Conservation (phyloP, 2,888 invertebrate genomes). For the Axea sp. region DNA sequence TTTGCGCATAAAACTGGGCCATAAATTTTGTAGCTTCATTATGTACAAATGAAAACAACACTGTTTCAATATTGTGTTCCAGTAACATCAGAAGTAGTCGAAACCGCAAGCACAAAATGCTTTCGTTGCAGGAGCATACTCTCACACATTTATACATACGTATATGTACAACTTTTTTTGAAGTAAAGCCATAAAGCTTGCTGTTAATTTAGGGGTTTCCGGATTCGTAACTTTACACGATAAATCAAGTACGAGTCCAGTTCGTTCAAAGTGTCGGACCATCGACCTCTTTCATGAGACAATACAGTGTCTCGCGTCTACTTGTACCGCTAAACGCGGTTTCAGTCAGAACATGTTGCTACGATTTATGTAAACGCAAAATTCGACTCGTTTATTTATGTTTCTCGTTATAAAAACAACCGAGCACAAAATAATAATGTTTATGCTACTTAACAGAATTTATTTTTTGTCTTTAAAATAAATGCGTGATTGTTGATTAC, state of each 20-base stretch:
- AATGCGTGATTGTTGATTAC: too few relatives aligned
- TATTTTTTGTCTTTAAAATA: too few relatives aligned
- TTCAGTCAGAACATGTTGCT: constrained; percentile 54
- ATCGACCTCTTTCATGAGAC: constrained; percentile 60
- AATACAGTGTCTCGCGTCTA: constrained; percentile 54
- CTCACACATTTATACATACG: not conserved
- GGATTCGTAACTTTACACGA: constrained; percentile 60
- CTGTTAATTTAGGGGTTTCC: constrained; percentile 61
- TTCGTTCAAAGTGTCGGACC: constrained; percentile 54
- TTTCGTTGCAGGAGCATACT: constrained; percentile 32
- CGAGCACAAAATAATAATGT: constrained; percentile 23
- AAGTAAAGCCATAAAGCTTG: constrained; percentile 59
- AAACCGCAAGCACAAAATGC: constrained; percentile 54
- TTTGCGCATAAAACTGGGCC: constrained; percentile 38
- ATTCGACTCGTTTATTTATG: constrained; percentile 55
- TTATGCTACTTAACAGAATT: constrained; percentile 9
- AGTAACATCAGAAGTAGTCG: constrained; percentile 45
- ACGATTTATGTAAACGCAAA: constrained; percentile 60
- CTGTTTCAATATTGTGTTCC: constrained; percentile 49
- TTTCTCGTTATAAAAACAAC: constrained; percentile 38
- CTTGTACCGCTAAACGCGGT: constrained; percentile 53
- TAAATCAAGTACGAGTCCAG: constrained; percentile 62
- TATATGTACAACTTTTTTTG: constrained; percentile 29
- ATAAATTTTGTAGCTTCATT: constrained; percentile 56
- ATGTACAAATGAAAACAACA: constrained; percentile 55